phyloP scores from a whole-genome alignment of 2,797 vertebrate genomes.

The Danio jaintianensis region DNA sequence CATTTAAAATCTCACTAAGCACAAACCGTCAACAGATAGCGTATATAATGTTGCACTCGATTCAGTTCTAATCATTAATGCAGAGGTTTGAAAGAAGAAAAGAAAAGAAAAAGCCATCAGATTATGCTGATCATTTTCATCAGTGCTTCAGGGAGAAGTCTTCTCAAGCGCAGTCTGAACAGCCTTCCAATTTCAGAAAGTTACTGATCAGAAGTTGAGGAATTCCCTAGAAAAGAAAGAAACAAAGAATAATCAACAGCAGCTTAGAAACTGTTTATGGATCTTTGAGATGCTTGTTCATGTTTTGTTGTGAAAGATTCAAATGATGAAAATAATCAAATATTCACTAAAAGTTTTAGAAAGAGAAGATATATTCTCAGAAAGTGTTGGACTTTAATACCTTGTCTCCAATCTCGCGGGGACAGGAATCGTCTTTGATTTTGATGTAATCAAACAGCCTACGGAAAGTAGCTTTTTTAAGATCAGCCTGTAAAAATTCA shows the following conservation, averaged over 20 bases:
- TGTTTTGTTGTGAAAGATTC: neutral
- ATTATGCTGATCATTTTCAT: neutral
- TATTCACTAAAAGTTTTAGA: no score
- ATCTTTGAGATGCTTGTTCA: neutral
- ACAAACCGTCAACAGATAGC: no score
- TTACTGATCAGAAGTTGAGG: fast-evolving
- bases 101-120: neutral
- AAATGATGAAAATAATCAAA: no score
- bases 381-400: neutral
- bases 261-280: neutral
- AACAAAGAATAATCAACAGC: neutral
- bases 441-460: fast-evolving
- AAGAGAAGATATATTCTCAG: no score
- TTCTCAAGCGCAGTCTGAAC: neutral
- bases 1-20: no score
- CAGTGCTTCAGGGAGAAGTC: neutral
- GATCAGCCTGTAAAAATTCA: neutral
- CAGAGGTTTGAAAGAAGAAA: neutral
- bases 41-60: neutral
- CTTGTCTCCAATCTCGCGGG: neutral
- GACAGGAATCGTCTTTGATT: fast-evolving
- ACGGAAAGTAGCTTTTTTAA: neutral
- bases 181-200: neutral
- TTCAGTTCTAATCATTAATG: neutral
- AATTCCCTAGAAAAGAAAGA: neutral